These are phyloP conservation scores for Drosophila dunni DNA, from an alignment of 1,140 invertebrate genomes.

Conservation along the genomic window DNA sequence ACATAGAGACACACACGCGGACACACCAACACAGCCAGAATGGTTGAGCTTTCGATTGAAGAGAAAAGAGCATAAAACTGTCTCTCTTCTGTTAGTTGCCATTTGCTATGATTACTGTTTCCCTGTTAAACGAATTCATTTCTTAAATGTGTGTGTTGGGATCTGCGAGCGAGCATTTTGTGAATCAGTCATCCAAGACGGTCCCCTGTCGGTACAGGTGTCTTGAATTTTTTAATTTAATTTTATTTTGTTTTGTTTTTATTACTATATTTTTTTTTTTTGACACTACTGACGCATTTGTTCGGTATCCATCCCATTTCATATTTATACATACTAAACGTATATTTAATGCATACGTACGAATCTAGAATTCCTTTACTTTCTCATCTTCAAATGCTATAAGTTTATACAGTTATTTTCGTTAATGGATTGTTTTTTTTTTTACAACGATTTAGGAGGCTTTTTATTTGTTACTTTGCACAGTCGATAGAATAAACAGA, in stretches of 20 bases:
- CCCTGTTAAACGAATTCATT: slow-evolving; percentile 4
- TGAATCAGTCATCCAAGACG: slow-evolving; percentile 16
- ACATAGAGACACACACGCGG: slow-evolving; percentile 20
- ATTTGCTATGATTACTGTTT: slow-evolving; percentile 38
- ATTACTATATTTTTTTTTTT: slow-evolving; percentile 8
- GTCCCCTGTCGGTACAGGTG: slow-evolving; percentile 25
- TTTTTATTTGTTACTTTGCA: slow-evolving; percentile 70
- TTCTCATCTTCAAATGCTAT: neutral
- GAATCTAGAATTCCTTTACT: slow-evolving; percentile 9
- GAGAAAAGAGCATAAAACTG: neutral
- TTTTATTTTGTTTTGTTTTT: slow-evolving; percentile 60
- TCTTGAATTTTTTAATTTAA: slow-evolving; percentile 33
- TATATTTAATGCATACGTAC: slow-evolving; percentile 40
- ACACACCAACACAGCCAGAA: slow-evolving; percentile 26
- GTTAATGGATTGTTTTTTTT: slow-evolving; percentile 42
- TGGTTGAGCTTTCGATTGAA: slow-evolving; percentile 53
- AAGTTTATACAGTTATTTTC: slow-evolving; percentile 25
- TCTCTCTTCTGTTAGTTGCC: slow-evolving; percentile 37
- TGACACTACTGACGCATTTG: slow-evolving; percentile 45
- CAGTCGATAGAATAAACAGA: slow-evolving; percentile 13
- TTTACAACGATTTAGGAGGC: slow-evolving; percentile 65
- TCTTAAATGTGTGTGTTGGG: slow-evolving; percentile 35
- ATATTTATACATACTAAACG: slow-evolving; percentile 52
- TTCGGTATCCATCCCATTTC: slow-evolving; percentile 26
- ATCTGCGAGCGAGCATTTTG: slow-evolving; percentile 65